Evolutionary conservation across 2,113 vertebrate genomes (phyloP).

Genomic region (Chauna torquata): DNA sequence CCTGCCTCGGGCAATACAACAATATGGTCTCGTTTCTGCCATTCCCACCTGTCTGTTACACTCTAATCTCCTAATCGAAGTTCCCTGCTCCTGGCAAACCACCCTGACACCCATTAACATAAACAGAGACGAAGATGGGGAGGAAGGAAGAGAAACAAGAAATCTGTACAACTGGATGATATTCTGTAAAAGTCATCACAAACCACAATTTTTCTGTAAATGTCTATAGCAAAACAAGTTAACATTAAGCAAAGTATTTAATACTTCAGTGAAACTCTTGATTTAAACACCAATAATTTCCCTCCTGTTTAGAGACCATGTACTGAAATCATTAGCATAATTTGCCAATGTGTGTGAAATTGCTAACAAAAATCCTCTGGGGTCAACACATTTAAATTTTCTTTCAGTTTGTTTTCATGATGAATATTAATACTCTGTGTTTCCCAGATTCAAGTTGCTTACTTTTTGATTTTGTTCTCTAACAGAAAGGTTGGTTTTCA

Average conservation of each 20-base stretch:
- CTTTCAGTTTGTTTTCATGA: not conserved
- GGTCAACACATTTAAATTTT: not conserved
- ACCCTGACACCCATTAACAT: not conserved
- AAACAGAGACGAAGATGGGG: too few relatives aligned
- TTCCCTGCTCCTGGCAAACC: not conserved
- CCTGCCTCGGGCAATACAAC: not conserved
- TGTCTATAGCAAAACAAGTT: not conserved
- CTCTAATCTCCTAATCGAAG: not conserved
- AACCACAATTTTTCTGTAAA: not conserved
- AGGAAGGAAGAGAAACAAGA: not conserved
- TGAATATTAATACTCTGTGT: slow-evolving; percentile 12
- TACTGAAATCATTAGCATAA: slow-evolving; percentile 5
- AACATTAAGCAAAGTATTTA: not conserved
- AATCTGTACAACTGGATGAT: not conserved
- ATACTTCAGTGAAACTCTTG: not conserved
- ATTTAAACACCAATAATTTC: not conserved
- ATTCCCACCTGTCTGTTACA: not conserved
- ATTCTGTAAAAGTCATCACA: not conserved
- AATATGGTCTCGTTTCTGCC: not conserved
- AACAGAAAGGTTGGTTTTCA: slow-evolving; percentile 28
- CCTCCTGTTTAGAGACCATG: not conserved
- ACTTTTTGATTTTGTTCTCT: slow-evolving; percentile 5
- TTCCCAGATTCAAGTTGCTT: not conserved
- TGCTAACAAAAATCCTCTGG: not conserved
- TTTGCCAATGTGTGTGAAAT: slow-evolving; percentile 7